A percentile compares a stretch with the other conserved stretches of the same genome.
These are phyloP conservation scores for Crotalus helleri DNA, from an alignment of 2,113 vertebrate genomes.

Conservation along the genomic window DNA sequence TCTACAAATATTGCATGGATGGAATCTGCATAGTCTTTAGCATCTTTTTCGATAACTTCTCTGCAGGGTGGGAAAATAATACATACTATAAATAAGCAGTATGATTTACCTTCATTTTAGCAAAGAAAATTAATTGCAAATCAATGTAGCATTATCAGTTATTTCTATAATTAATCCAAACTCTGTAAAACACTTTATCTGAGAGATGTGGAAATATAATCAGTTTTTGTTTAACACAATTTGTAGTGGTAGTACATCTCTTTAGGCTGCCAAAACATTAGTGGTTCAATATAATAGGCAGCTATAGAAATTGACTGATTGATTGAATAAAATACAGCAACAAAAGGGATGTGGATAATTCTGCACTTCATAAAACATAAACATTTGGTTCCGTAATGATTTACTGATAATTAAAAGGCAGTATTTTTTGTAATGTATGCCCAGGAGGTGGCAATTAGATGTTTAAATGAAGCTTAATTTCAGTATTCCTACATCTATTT, in stretches of 20 bases:
- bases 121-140: not conserved
- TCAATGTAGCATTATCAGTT: not conserved
- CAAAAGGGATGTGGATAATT: not conserved
- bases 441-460: not conserved
- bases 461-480: not conserved
- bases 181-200: not conserved
- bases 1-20: slow-evolving; percentile 98
- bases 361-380: not conserved
- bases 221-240: not conserved
- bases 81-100: slow-evolving; percentile 25
- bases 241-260: not conserved
- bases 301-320: not conserved
- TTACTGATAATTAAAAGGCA: not conserved
- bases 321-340: not conserved
- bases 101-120: slow-evolving; percentile 15
- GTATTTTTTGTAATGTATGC: not conserved
- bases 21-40: slow-evolving; percentile 97
- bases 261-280: not conserved
- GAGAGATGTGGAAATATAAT: not conserved
- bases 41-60: slow-evolving; percentile 94
- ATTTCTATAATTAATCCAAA: not conserved
- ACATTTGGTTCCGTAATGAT: not conserved
- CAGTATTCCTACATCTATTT: not conserved
- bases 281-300: not conserved
- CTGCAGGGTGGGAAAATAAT: slow-evolving; percentile 67